Evolutionary conservation across 2,888 invertebrate genomes (phyloP).

Genomic region (Archips xylosteana): DNA sequence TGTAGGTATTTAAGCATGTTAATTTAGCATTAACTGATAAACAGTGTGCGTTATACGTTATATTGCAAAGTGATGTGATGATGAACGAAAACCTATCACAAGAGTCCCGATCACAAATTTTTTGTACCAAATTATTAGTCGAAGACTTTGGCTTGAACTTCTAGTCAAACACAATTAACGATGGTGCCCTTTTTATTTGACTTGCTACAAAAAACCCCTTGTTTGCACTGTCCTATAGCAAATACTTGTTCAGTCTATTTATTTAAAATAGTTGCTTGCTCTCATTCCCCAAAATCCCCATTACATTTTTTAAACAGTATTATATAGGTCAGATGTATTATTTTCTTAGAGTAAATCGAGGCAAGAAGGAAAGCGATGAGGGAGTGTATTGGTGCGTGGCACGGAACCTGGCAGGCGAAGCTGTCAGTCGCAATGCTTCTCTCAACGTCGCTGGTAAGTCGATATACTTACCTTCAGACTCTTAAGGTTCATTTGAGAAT

Average conservation of each 20-base stretch:
- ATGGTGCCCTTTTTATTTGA: not conserved
- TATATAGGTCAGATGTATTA: conserved; percentile 38
- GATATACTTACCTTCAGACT: conserved; percentile 1
- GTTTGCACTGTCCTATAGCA: conserved; percentile 6
- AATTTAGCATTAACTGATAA: too few relatives aligned
- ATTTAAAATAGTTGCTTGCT: conserved; percentile 1
- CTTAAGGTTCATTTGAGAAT: conserved; percentile 1
- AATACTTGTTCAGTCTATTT: conserved; percentile 28
- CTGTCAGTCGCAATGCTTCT: conserved; percentile 96
- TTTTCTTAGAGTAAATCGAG: conserved; percentile 91
- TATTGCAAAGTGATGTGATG: not conserved
- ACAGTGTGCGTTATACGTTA: too few relatives aligned
- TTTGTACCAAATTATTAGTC: not conserved
- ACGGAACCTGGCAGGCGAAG: conserved; percentile 94
- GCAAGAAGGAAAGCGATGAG: conserved; percentile 97
- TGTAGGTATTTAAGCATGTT: too few relatives aligned
- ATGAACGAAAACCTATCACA: not conserved
- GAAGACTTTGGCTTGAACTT: not conserved
- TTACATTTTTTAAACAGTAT: conserved; percentile 3
- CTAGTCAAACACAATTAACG: not conserved
- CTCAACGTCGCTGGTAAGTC: conserved; percentile 96
- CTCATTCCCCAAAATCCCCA: not conserved
- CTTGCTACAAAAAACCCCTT: conserved; percentile 27
- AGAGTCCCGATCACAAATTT: not conserved
- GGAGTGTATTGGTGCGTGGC: conserved; percentile 99